phyloP scores from a whole-genome alignment of 2,113 vertebrate genomes.

The Megaceryle torquata region DNA sequence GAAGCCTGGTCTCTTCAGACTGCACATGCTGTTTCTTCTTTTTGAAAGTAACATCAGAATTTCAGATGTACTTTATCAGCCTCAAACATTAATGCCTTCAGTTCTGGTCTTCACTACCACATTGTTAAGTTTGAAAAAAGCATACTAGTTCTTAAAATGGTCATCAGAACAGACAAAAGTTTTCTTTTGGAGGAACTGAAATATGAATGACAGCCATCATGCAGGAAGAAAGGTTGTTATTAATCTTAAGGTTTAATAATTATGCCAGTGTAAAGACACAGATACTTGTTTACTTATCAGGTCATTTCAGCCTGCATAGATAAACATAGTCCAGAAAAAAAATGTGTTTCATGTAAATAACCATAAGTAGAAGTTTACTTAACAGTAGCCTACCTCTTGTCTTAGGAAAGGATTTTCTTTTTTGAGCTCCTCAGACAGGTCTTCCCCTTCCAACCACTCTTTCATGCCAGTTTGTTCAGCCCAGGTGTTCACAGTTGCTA shows the following conservation, averaged over 20 bases:
- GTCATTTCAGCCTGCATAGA: not conserved
- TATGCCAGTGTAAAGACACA: not conserved
- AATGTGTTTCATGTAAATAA: not conserved
- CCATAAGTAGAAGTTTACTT: not conserved
- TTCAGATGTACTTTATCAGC: not conserved
- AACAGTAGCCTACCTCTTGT: slow-evolving; percentile 84
- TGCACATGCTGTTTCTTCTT: not conserved
- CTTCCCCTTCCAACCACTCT: slow-evolving; percentile 97
- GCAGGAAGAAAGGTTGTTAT: not conserved
- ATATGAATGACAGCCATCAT: not conserved
- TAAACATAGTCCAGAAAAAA: too few relatives aligned
- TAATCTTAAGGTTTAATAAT: not conserved
- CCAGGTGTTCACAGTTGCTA: slow-evolving; percentile 91
- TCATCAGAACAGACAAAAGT: not conserved
- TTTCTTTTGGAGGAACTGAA: not conserved
- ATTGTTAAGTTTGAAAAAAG: not conserved
- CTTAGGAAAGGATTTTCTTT: slow-evolving; percentile 95
- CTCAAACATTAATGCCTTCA: not conserved
- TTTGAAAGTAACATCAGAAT: not conserved
- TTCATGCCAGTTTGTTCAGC: slow-evolving; percentile 97
- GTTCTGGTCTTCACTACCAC: not conserved
- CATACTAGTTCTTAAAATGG: not conserved
- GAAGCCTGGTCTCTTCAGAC: not conserved
- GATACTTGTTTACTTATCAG: not conserved
- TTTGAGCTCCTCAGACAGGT: slow-evolving; percentile 95